Conservation (phyloP, 2,113 vertebrate species). For the Podiceps cristatus region DNA sequence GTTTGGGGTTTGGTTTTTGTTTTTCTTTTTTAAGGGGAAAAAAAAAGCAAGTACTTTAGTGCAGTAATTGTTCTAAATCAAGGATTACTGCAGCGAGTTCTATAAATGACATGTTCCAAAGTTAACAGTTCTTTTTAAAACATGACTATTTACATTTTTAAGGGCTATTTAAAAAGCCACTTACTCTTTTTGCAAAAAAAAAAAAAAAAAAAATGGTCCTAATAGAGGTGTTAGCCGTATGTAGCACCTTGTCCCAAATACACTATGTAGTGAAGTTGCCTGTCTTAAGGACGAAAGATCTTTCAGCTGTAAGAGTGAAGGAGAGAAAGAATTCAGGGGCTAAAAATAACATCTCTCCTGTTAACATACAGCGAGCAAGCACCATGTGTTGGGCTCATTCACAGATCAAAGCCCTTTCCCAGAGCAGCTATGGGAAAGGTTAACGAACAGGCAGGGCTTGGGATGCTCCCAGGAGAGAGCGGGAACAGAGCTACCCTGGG, state of each 20-base stretch:
- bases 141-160: neutral
- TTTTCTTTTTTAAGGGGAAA: neutral
- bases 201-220: neutral
- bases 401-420: constrained; percentile 27
- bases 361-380: neutral
- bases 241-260: neutral
- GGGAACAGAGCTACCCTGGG: neutral
- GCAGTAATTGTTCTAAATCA: constrained; percentile 42
- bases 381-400: constrained; percentile 27
- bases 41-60: neutral
- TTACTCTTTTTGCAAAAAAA: neutral
- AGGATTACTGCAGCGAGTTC: neutral
- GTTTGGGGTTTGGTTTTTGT: neutral
- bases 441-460: neutral
- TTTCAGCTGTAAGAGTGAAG: neutral
- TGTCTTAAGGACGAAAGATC: neutral
- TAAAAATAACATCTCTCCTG: constrained; percentile 43
- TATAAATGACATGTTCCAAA: constrained; percentile 38
- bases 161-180: neutral
- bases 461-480: neutral
- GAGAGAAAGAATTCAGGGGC: neutral
- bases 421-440: neutral
- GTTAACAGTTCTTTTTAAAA: neutral
- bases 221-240: neutral
- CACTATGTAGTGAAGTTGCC: neutral